These are phyloP conservation scores for Mellivora capensis DNA, from an alignment of 2,113 vertebrate genomes.

Conservation along the genomic window DNA sequence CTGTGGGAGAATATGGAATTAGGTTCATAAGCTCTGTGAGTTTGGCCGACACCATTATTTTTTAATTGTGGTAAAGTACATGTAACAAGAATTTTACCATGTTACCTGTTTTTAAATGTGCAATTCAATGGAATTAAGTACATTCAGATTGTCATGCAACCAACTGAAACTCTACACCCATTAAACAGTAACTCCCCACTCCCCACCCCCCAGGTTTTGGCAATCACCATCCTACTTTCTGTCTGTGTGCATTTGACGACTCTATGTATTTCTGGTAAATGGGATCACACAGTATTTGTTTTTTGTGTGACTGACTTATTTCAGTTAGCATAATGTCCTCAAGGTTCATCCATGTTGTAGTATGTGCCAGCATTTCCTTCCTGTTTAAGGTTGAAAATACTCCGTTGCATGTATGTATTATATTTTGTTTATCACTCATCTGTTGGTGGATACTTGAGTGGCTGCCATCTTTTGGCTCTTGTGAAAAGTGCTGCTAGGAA, in stretches of 20 bases:
- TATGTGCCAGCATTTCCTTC: neutral
- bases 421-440: neutral
- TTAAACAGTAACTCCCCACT: neutral
- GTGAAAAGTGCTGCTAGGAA: neutral
- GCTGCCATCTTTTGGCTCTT: neutral
- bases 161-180: neutral
- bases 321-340: neutral
- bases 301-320: neutral
- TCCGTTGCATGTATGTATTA: neutral
- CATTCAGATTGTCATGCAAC: neutral
- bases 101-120: neutral
- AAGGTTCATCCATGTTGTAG: neutral
- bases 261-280: neutral
- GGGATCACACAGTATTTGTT: neutral
- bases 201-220: accelerated
- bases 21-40: neutral
- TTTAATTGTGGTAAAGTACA: neutral
- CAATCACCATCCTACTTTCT: neutral
- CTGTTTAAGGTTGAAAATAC: neutral
- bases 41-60: neutral
- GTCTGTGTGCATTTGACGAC: neutral
- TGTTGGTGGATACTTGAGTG: neutral
- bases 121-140: neutral
- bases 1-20: neutral
- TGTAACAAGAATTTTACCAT: neutral